Percentiles rank a stretch among this genome's conserved stretches.
Evolutionary conservation across 2,888 invertebrate genomes (phyloP).

Genomic region (Melinaea menophilus): DNA sequence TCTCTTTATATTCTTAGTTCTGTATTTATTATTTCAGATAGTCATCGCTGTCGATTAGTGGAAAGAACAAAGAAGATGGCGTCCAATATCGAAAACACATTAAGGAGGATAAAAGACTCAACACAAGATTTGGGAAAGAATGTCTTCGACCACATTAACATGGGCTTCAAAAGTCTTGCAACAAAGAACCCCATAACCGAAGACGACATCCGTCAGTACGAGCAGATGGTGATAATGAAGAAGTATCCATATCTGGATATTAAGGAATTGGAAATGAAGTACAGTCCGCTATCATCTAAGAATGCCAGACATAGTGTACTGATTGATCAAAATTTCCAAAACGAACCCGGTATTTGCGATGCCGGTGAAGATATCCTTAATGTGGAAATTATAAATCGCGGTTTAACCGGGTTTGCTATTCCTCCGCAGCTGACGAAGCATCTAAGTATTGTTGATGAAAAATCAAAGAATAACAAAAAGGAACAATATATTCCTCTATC

Average conservation of each 20-base stretch:
- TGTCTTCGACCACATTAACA: conserved; percentile 37
- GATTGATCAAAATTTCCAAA: conserved; percentile 39
- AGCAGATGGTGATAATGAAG: conserved; percentile 67
- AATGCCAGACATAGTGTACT: conserved; percentile 49
- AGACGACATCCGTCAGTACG: conserved; percentile 58
- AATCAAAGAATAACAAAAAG: conserved; percentile 32
- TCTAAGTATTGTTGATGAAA: conserved; percentile 33
- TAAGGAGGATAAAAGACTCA: conserved; percentile 45
- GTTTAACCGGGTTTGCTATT: conserved; percentile 64
- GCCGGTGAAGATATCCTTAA: conserved; percentile 49
- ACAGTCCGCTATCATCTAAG: conserved; percentile 46
- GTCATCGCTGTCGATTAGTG: conserved; percentile 32
- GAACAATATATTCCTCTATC: conserved; percentile 6
- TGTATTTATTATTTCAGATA: conserved; percentile 33
- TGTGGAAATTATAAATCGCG: conserved; percentile 65
- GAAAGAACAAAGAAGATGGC: conserved; percentile 48
- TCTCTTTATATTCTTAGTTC: not conserved
- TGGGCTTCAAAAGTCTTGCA: conserved; percentile 29
- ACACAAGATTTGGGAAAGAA: conserved; percentile 42
- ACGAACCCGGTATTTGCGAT: conserved; percentile 53
- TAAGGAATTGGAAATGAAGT: conserved; percentile 58
- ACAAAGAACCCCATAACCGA: conserved; percentile 44
- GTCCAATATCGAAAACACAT: conserved; percentile 40
- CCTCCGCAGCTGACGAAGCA: conserved; percentile 48
- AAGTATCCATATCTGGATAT: conserved; percentile 68